phyloP scores from a whole-genome alignment of 2,888 invertebrate genomes.

The Xanthia togata region DNA sequence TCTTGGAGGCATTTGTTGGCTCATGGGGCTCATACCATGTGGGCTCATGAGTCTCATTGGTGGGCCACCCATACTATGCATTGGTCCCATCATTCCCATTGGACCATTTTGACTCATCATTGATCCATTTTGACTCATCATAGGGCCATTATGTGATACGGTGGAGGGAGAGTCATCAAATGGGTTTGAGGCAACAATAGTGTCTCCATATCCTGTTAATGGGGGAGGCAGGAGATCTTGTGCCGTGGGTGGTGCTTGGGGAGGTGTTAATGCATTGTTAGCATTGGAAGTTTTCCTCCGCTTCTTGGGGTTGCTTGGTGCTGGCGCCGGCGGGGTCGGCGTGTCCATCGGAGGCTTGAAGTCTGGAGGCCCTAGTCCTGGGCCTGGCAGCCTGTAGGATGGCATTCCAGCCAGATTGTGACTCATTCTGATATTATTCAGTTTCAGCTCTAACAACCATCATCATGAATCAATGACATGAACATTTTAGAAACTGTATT shows the following conservation, averaged over 20 bases:
- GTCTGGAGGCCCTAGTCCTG: constrained; percentile 93
- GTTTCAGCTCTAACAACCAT: constrained; percentile 84
- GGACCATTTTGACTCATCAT: constrained; percentile 93
- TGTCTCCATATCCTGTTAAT: constrained; percentile 97
- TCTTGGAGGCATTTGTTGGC: constrained; percentile 91
- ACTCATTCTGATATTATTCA: constrained; percentile 91
- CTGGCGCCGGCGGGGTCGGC: constrained; percentile 93
- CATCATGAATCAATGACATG: constrained; percentile 73
- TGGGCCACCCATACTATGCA: constrained; percentile 91
- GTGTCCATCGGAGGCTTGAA: constrained; percentile 94
- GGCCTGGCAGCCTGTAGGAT: constrained; percentile 94
- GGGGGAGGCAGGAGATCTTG: constrained; percentile 96
- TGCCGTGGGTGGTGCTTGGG: constrained; percentile 93
- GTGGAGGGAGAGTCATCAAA: constrained; percentile 97
- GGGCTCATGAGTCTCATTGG: constrained; percentile 93
- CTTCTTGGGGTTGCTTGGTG: constrained; percentile 96
- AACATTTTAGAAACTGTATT: constrained; percentile 77
- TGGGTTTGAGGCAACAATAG: constrained; percentile 98
- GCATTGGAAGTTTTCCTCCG: constrained; percentile 95
- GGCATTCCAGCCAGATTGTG: constrained; percentile 95
- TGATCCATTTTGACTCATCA: constrained; percentile 92
- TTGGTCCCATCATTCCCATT: constrained; percentile 92
- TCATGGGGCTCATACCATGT: constrained; percentile 92
- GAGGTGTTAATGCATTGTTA: constrained; percentile 90
- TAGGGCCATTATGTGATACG: constrained; percentile 90